Evolutionary conservation across 1,140 invertebrate genomes (phyloP).

Genomic region (Bombus affinis): DNA sequence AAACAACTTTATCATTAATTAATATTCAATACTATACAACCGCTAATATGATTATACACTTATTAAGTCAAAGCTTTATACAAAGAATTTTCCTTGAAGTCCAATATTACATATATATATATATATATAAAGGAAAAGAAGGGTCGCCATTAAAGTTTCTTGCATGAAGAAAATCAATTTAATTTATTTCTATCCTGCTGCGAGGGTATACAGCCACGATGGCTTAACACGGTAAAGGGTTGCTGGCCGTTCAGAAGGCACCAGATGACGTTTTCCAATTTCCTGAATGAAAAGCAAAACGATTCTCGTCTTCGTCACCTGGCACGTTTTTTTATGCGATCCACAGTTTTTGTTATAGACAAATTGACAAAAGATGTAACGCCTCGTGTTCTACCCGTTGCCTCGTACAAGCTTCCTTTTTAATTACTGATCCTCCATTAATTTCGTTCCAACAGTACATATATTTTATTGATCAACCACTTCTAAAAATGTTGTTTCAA

Average conservation of each 20-base stretch:
- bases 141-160: not conserved
- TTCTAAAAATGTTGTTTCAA: too few relatives aligned
- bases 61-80: not conserved
- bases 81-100: not conserved
- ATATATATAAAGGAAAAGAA: not conserved
- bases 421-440: conserved; percentile 1
- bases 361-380: conserved; percentile 23
- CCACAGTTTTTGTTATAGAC: conserved; percentile 15
- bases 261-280: conserved; percentile 81
- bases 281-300: conserved; percentile 76
- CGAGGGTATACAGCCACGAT: conserved; percentile 54
- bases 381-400: not conserved
- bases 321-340: conserved; percentile 57
- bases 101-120: not conserved
- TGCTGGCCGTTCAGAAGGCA: conserved; percentile 51
- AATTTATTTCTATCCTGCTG: conserved; percentile 75
- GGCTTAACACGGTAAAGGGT: conserved; percentile 70
- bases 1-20: too few relatives aligned
- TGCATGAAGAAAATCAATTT: conserved; percentile 67
- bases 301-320: conserved; percentile 76
- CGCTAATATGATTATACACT: not conserved
- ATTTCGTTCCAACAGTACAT: not conserved
- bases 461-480: too few relatives aligned
- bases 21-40: too few relatives aligned
- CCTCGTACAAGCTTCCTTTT: not conserved